Conservation (phyloP, 2,888 invertebrate genomes). For the Drosophila monieri region DNA sequence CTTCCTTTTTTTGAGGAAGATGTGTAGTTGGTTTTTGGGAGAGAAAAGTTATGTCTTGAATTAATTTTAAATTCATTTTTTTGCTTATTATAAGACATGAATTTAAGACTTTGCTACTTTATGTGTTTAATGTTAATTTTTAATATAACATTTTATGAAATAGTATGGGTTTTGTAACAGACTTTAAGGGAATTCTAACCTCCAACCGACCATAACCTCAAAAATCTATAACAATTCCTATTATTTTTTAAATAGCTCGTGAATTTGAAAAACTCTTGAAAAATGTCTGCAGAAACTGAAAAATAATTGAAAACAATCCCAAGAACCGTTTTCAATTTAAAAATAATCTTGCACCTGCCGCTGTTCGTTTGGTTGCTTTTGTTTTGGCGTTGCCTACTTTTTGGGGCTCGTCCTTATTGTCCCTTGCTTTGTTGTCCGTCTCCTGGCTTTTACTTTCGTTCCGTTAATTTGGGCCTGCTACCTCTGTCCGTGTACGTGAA, state of each 20-base stretch:
- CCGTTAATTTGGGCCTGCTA: conserved; percentile 41
- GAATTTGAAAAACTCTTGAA: too few species aligned
- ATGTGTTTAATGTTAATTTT: too few species aligned
- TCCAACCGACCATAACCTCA: too few species aligned
- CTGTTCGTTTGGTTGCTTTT: background rate
- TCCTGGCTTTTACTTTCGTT: conserved; percentile 34
- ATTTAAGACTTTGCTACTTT: too few species aligned
- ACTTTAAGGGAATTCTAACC: too few species aligned
- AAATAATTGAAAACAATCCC: background rate
- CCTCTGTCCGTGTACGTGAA: conserved; percentile 19
- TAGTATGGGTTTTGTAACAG: too few species aligned
- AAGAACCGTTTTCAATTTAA: background rate
- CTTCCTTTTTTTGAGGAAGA: conserved; percentile 54
- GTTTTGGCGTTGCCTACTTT: conserved; percentile 8
- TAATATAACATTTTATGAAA: too few species aligned
- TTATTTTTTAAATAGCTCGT: too few species aligned
- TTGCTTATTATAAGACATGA: too few species aligned
- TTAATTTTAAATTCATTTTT: too few species aligned
- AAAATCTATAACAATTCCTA: too few species aligned
- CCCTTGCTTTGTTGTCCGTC: conserved; percentile 11
- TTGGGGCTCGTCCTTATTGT: conserved; percentile 17
- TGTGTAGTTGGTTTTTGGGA: conserved; percentile 1
- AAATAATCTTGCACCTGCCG: background rate
- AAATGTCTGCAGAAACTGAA: background rate
- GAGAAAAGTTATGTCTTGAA: background rate